These are phyloP conservation scores for Babylonia areolata DNA, from an alignment of 1,140 invertebrate species.

Conservation along the genomic window DNA sequence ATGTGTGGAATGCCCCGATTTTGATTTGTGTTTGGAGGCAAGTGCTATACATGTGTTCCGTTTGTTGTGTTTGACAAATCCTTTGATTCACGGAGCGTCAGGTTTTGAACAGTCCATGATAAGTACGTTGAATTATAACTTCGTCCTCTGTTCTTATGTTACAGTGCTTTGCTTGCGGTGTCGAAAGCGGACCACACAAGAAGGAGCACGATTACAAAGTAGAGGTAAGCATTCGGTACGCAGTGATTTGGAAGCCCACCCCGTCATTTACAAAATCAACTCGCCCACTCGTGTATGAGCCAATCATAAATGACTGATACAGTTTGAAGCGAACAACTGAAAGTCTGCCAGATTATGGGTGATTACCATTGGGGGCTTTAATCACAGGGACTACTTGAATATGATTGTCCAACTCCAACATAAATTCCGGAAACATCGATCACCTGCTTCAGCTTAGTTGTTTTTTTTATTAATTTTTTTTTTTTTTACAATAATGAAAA, in stretches of 20 bases:
- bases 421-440: no score
- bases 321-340: no score
- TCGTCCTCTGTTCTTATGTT: slow-evolving; percentile 69
- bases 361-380: no score
- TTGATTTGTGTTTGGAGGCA: slow-evolving; percentile 92
- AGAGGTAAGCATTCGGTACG: slow-evolving; percentile 81
- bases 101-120: not conserved
- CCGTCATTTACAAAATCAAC: not conserved
- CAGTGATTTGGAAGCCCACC: not conserved
- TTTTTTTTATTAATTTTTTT: no score
- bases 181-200: slow-evolving; percentile 93
- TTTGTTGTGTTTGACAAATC: not conserved
- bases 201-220: slow-evolving; percentile 93
- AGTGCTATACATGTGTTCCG: slow-evolving; percentile 64
- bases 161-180: slow-evolving; percentile 94
- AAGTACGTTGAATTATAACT: not conserved
- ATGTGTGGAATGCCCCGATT: slow-evolving; percentile 86
- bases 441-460: no score
- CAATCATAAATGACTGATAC: not conserved
- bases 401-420: no score
- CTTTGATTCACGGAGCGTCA: not conserved
- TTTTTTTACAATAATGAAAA: no score
- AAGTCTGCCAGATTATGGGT: no score
- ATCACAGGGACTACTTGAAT: no score
- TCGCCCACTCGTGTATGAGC: not conserved